A percentile compares a stretch with the other conserved stretches of the same genome.
Evolutionary conservation across 2,113 vertebrate genomes (phyloP).

Genomic region (Phaetusa simplex): DNA sequence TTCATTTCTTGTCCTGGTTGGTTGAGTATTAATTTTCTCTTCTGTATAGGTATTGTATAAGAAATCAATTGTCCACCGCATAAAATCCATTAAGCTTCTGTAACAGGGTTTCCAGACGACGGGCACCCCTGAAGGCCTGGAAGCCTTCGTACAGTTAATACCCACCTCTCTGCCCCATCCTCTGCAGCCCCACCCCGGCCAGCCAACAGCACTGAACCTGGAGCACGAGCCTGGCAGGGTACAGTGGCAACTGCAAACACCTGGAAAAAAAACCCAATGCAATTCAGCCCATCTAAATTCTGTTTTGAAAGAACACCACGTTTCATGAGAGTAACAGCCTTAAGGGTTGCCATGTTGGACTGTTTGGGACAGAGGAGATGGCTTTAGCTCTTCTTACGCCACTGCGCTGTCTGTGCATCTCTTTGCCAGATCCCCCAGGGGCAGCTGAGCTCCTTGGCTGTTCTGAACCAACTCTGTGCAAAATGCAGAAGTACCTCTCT

Average conservation of each 20-base stretch:
- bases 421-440: neutral
- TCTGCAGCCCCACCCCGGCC: neutral
- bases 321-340: neutral
- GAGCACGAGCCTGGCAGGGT: neutral
- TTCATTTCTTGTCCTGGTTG: constrained; percentile 46
- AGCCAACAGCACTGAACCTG: neutral
- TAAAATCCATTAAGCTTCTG: neutral
- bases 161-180: neutral
- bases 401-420: neutral
- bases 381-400: neutral
- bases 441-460: neutral
- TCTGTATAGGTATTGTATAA: neutral
- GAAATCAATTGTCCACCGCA: constrained; percentile 21
- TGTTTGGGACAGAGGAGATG: neutral
- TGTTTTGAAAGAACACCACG: neutral
- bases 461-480: neutral
- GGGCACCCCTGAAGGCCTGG: neutral
- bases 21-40: constrained; percentile 45
- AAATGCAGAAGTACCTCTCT: neutral
- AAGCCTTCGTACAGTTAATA: neutral
- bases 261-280: neutral
- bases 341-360: neutral
- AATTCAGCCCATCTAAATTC: neutral
- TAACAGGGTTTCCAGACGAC: neutral
- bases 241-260: neutral